Percentiles rank a stretch among this genome's conserved stretches.
phyloP scores from a whole-genome alignment of 2,797 vertebrate genomes.

The Ctenochaetus hawaiiensis region DNA sequence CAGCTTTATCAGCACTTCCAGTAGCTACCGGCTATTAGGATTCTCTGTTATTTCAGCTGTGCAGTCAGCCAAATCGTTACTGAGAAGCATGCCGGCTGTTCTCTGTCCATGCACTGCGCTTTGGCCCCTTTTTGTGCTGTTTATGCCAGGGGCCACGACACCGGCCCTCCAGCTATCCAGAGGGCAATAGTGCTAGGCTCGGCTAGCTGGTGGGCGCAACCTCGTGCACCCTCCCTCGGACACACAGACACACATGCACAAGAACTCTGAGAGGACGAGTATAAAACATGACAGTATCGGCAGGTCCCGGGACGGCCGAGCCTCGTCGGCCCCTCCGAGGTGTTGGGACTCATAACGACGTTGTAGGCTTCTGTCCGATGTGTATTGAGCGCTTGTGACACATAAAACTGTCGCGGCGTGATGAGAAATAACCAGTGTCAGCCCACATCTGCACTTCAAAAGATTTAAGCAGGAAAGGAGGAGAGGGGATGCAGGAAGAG shows the following conservation, averaged over 20 bases:
- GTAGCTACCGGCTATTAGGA: constrained; percentile 17
- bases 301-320: constrained; percentile 78
- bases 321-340: constrained; percentile 71
- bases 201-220: constrained; percentile 32
- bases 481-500: constrained; percentile 30
- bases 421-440: constrained; percentile 91
- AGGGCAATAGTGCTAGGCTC: constrained; percentile 9
- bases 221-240: constrained; percentile 26
- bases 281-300: constrained; percentile 85
- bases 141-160: constrained; percentile 22
- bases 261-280: constrained; percentile 65
- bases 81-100: neutral
- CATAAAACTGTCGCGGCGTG: constrained; percentile 84
- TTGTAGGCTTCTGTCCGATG: constrained; percentile 83
- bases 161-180: constrained; percentile 31
- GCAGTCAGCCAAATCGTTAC: constrained; percentile 28
- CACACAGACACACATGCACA: constrained; percentile 16
- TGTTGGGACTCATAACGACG: constrained; percentile 82
- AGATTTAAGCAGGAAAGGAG: constrained; percentile 86
- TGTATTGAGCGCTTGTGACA: constrained; percentile 89
- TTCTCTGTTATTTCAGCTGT: constrained; percentile 34
- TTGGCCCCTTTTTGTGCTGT: constrained; percentile 31
- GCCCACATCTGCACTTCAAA: constrained; percentile 81
- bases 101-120: neutral
- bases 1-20: constrained; percentile 51